These are phyloP conservation scores for Salvelinus fontinalis DNA, from an alignment of 2,113 vertebrate genomes.

Conservation along the genomic window DNA sequence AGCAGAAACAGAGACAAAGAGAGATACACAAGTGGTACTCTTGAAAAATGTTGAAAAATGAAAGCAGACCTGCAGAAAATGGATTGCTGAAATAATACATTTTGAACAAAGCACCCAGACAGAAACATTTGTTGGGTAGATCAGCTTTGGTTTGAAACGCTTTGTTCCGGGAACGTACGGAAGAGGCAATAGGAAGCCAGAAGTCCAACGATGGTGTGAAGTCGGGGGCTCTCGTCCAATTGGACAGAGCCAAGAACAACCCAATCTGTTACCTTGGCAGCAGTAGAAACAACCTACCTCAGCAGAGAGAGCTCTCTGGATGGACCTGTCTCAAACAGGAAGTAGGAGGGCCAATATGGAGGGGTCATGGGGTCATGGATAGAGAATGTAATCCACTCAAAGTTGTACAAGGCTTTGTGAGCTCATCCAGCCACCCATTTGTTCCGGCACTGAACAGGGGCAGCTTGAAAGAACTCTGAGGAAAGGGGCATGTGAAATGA, in stretches of 20 bases:
- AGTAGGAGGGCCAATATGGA: not conserved
- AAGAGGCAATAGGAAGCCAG: not conserved
- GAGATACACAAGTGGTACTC: not conserved
- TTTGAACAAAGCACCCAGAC: no score
- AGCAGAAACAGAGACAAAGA: no score
- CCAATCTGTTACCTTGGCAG: slow-evolving; percentile 51
- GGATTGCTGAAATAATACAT: not conserved
- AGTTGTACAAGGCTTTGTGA: not conserved
- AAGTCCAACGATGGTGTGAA: slow-evolving; percentile 29
- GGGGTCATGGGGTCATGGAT: not conserved
- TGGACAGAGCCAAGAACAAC: slow-evolving; percentile 34
- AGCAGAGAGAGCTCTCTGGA: not conserved
- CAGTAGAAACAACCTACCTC: not conserved
- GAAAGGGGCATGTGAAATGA: not conserved
- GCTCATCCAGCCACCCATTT: not conserved
- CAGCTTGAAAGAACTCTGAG: not conserved
- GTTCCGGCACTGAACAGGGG: not conserved
- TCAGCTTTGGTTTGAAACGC: not conserved
- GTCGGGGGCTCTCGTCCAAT: slow-evolving; percentile 35
- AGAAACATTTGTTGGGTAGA: no score
- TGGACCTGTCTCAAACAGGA: slow-evolving; percentile 2
- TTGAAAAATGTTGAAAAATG: not conserved
- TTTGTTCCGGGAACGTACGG: slow-evolving; percentile 12
- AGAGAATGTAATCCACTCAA: not conserved
- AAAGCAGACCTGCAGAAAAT: not conserved